Evolutionary conservation across 1,140 invertebrate species (phyloP), one percentile per base, ranked within the genome.

Genomic region (Drosophila persimilis): DNA sequence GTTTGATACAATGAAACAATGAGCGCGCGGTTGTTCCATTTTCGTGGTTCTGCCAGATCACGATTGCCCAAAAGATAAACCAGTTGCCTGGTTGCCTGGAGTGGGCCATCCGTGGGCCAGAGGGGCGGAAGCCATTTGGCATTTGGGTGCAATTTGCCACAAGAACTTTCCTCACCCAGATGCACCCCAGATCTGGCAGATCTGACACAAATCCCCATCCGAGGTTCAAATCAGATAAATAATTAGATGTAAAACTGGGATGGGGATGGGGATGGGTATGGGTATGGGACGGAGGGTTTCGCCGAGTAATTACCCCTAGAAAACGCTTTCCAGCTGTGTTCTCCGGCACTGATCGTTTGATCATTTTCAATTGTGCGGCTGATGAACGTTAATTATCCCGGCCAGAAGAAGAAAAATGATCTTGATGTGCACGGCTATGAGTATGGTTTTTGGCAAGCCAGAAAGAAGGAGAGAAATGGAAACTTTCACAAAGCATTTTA

Each of bases 401-500:
- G 58, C 7, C 5, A 77, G 41, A 71, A 59, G 41, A 71, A 59
- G 53, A 56, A 71, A 76, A 77, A 79, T 70, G 59, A 78, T 58
- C 44, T 58, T 43, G 51, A 75, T 72, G 62, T 53, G 71, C 56
- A 47, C 39, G 39, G 11, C 39, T 52, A 51, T 9, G 15, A 29
- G 44, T 50, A 4, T 47, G 6, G 8, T 76, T 83, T 88, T 85
- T 86, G 70, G 77, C 77, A 65, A 26, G 29, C 31, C 31, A 31
- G 31, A 31, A 9, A 8, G 35, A 39, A 1, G 35, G 11, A 39
- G 11, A 70, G 61, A 61, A 58, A 62, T 61, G 47, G 52, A 64
- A 86, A 86, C 81, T 86, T 86, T 86, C 83, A 75, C 83, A 80
- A 72, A 56, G 39, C n/a, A 29, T 64, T 77, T 77, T 77, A 77